Base-by-base conservation (phyloP, 2,888 invertebrate genomes). In the Galeopsomyia nigrocyanea region DNA sequence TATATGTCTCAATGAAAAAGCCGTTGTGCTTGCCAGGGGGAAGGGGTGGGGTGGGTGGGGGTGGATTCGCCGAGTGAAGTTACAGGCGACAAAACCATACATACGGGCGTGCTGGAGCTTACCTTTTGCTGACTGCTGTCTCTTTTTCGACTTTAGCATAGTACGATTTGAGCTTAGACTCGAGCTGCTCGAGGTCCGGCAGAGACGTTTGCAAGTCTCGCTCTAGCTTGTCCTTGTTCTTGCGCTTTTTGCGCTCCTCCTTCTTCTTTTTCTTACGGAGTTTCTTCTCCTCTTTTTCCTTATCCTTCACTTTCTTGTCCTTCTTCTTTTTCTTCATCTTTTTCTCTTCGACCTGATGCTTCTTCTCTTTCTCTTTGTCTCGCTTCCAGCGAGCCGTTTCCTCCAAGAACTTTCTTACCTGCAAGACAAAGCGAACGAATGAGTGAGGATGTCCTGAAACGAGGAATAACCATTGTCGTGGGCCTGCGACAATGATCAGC, bases 391-490 rank as follows among this genome's bases (percentile, higher is more conserved):
- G 92, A 46, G 92, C 92, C 0, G 94, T 94, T 80, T 95, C 95
- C 81, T 94, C 94, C 71, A 95, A 88, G 85, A 95, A 93, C 85
- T 93, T 94, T n/a, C 94, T 91, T 71, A 95, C 95, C 88, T 89
- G 68, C 14, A 67, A 62, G 55, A 51, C 26, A 26, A 26, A 26
- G 26, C 5, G 26, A 26, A 26, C 26, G 5, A 26, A 3, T 26
- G 26, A 62, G 49, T 10, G 9, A 49, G 16, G 39, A 49, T 50
- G 21, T 50, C 3, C 46, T 46, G 19, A 58, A 58, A 58, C 6
- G 26, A 13, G 22, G 22, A 2, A 13, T 55, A 19, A 19, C 17
- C 3, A 53, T 47, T 14, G 17, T 46, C n/a, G n/a, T n/a, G n/a
- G n/a, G n/a, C n/a, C n/a, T n/a, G n/a, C n/a, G n/a, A n/a, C n/a